phyloP scores from a whole-genome alignment of 2,888 invertebrate species.

The Hirtodrosophila duncani region DNA sequence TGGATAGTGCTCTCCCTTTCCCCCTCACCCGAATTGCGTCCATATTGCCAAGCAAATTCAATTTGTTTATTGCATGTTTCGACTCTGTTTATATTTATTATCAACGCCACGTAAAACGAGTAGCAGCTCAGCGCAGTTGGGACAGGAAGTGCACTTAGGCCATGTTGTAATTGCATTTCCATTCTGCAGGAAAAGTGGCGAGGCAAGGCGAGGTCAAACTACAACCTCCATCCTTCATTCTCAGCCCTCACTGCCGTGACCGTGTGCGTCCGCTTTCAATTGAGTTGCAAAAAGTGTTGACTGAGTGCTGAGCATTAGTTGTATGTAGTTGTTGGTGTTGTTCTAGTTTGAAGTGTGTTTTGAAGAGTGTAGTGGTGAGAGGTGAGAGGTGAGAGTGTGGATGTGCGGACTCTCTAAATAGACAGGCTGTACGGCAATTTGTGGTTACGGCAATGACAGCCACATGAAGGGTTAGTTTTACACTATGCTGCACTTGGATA shows the following conservation, averaged over 20 bases:
- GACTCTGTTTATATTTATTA: constrained; percentile 66
- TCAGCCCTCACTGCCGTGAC: not conserved
- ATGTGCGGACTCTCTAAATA: constrained; percentile 25
- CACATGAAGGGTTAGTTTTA: not conserved
- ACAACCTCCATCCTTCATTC: not conserved
- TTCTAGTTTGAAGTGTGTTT: constrained; percentile 46
- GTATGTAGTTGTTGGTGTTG: constrained; percentile 10
- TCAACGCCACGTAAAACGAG: constrained; percentile 42
- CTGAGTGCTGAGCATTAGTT: constrained; percentile 11
- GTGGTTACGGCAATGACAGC: constrained; percentile 35
- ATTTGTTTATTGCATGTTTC: constrained; percentile 71
- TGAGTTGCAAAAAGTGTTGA: constrained; percentile 33
- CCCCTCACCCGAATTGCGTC: not conserved
- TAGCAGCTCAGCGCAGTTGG: constrained; percentile 4
- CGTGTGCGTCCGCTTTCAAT: constrained; percentile 41
- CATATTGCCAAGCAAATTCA: constrained; percentile 54
- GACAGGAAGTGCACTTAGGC: constrained; percentile 6
- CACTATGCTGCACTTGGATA: constrained; percentile 4
- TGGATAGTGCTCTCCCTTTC: not conserved
- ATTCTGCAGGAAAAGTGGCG: constrained; percentile 34
- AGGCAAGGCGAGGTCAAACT: constrained; percentile 15
- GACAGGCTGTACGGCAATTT: constrained; percentile 30
- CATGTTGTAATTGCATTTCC: constrained; percentile 58
- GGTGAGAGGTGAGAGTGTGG: not conserved
- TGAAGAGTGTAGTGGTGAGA: constrained; percentile 32